phyloP scores from a whole-genome alignment of 2,888 invertebrate genomes.

The Subacronicta megacephala region DNA sequence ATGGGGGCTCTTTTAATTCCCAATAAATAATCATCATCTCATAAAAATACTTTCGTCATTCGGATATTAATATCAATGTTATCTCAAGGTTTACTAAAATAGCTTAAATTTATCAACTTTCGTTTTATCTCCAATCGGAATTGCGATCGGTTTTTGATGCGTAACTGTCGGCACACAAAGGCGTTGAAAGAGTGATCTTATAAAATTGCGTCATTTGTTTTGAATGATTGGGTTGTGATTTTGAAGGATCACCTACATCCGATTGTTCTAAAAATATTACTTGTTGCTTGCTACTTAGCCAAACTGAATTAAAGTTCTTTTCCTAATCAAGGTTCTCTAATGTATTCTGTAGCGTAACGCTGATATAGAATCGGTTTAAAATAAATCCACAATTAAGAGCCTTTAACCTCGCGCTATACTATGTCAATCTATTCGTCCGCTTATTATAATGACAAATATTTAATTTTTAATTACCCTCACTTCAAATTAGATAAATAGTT shows the following conservation, averaged over 20 bases:
- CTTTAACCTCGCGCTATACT: no score
- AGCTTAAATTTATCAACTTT: not conserved
- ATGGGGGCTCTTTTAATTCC: no score
- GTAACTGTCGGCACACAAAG: not conserved
- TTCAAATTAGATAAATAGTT: not conserved
- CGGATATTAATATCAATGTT: not conserved
- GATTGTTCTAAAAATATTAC: not conserved
- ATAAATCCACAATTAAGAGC: no score
- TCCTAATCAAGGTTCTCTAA: no score
- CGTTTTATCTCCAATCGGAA: conserved; percentile 11
- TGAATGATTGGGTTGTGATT: conserved; percentile 4
- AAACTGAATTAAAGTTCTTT: no score
- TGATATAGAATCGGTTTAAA: no score
- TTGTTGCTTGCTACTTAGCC: no score
- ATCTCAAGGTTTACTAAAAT: not conserved
- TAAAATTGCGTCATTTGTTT: not conserved
- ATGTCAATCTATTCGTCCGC: no score
- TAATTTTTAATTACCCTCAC: no score
- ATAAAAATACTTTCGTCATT: conserved; percentile 7
- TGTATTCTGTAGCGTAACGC: no score
- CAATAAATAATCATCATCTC: no score
- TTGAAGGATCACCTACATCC: conserved; percentile 3
- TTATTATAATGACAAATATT: no score
- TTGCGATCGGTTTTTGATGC: conserved; percentile 3
- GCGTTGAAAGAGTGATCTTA: conserved; percentile 8